Evolutionary conservation across 2,888 invertebrate species (phyloP).

Genomic region (Mylabris sibirica): DNA sequence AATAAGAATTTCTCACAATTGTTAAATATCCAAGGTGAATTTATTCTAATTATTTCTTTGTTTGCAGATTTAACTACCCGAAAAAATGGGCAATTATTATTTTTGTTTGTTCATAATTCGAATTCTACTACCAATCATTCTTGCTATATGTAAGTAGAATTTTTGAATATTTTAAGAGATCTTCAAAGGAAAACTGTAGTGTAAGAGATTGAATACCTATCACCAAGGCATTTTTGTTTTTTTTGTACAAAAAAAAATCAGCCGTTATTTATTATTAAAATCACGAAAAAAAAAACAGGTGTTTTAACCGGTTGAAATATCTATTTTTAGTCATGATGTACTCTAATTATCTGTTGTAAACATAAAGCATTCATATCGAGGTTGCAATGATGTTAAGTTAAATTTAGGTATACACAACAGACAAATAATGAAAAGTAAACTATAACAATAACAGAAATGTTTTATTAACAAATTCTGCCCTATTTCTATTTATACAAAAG

Average conservation of each 20-base stretch:
- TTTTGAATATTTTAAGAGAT: slow-evolving; percentile 7
- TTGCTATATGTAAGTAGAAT: slow-evolving; percentile 66
- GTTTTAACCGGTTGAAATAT: not conserved
- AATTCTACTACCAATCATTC: slow-evolving; percentile 63
- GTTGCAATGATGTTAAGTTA: not conserved
- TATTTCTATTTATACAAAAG: no score
- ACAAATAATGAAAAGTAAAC: no score
- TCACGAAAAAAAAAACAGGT: not conserved
- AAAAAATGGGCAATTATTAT: slow-evolving; percentile 61
- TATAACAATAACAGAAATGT: not conserved
- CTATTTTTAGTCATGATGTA: not conserved
- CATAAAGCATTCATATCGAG: not conserved
- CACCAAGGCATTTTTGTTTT: not conserved
- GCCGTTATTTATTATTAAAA: no score
- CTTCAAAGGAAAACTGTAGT: not conserved
- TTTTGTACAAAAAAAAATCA: no score
- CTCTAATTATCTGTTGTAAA: not conserved
- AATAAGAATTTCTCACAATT: not conserved
- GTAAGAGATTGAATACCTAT: no score
- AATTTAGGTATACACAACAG: not conserved
- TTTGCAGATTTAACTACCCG: slow-evolving; percentile 25
- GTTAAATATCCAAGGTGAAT: not conserved
- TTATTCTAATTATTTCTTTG: slow-evolving; percentile 6
- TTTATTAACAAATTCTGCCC: not conserved
- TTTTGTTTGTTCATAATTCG: slow-evolving; percentile 62